Conservation (phyloP, 2,113 vertebrate genomes). For the Marmota flaviventris region DNA sequence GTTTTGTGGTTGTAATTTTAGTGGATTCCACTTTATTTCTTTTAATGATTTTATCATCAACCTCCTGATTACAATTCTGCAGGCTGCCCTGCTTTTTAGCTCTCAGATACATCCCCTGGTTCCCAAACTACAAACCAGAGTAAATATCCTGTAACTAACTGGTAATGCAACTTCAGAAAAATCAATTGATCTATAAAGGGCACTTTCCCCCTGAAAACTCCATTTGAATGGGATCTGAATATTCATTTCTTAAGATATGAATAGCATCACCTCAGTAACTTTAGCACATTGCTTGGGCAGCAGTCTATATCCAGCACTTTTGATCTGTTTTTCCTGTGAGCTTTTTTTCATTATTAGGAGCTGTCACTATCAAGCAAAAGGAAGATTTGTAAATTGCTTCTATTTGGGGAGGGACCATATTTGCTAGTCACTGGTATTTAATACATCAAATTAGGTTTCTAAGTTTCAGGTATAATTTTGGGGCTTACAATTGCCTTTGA, state of each 20-base stretch:
- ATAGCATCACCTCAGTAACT: background rate
- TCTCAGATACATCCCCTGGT: conserved; percentile 31
- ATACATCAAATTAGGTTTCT: background rate
- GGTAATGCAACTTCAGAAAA: conserved; percentile 62
- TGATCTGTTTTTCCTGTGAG: conserved; percentile 61
- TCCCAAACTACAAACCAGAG: conserved; percentile 52
- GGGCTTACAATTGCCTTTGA: background rate
- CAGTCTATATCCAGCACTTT: background rate
- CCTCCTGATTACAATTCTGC: conserved; percentile 51
- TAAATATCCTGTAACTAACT: conserved; percentile 71
- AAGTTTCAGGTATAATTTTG: conserved; percentile 30
- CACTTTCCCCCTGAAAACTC: conserved; percentile 15
- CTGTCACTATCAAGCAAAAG: conserved; percentile 30
- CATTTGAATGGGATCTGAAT: conserved; percentile 76
- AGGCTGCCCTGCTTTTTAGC: conserved; percentile 5
- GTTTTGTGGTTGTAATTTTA: background rate
- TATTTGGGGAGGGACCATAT: background rate
- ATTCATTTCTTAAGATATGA: conserved; percentile 61
- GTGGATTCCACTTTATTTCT: conserved; percentile 42
- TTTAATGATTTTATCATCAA: conserved; percentile 52
- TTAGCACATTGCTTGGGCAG: conserved; percentile 5
- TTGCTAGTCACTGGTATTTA: background rate
- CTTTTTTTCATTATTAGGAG: conserved; percentile 1
- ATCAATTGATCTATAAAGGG: conserved; percentile 68
- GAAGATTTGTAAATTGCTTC: conserved; percentile 35